Evolutionary conservation across 2,888 invertebrate species (phyloP).

Genomic region (Sialis lutaria): DNA sequence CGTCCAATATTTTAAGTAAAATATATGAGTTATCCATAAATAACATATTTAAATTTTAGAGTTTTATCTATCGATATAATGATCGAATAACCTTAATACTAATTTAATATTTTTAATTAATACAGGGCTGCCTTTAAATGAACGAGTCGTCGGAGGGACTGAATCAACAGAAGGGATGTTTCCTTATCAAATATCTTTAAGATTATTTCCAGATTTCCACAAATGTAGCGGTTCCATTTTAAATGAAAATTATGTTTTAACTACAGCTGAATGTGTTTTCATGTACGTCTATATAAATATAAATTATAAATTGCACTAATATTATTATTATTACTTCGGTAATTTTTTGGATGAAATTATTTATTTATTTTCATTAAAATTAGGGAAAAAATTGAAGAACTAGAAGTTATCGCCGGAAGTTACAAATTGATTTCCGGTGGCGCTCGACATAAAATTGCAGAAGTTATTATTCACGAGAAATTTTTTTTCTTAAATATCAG

Average conservation of each 20-base stretch:
- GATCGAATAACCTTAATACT: no score
- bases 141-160: constrained; percentile 31
- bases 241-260: constrained; percentile 31
- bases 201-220: constrained; percentile 30
- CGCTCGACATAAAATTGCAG: neutral
- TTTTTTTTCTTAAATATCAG: constrained; percentile 1
- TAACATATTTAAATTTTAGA: no score
- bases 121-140: neutral
- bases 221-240: constrained; percentile 42
- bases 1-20: no score
- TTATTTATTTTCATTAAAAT: no score
- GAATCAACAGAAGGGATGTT: constrained; percentile 31
- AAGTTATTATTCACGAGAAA: neutral
- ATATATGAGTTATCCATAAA: no score
- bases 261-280: constrained; percentile 37
- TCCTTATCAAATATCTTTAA: constrained; percentile 33
- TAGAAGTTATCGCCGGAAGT: constrained; percentile 27
- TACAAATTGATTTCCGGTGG: constrained; percentile 22
- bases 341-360: no score
- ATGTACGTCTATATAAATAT: constrained; percentile 20
- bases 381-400: neutral
- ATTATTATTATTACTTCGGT: neutral
- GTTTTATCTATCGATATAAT: no score
- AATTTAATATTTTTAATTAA: neutral
- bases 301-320: neutral